Percentiles rank a stretch among this genome's conserved stretches.
Conservation (phyloP, 2,113 vertebrate species). For the Sylvietta virens region DNA sequence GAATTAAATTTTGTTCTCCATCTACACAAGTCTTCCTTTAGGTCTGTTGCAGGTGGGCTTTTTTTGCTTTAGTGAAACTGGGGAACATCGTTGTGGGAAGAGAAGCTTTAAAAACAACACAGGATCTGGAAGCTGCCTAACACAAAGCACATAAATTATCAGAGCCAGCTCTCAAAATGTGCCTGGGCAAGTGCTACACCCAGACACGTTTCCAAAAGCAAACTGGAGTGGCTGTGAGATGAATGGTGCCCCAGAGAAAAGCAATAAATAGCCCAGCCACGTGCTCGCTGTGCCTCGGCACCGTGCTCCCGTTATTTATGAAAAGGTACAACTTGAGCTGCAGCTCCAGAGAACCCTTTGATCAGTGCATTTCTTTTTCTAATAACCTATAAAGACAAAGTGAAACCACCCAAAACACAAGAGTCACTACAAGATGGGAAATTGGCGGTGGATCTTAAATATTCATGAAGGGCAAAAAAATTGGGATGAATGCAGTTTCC, state of each 20-base stretch:
- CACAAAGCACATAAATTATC: slow-evolving; percentile 4
- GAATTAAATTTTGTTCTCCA: not conserved
- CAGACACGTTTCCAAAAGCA: not conserved
- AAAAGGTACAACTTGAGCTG: not conserved
- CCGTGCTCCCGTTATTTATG: slow-evolving; percentile 5
- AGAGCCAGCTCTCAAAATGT: not conserved
- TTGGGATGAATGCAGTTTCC: not conserved
- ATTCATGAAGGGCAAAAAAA: not conserved
- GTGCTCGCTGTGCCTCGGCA: accelerated
- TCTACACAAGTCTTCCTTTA: not conserved
- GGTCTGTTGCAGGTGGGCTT: not conserved
- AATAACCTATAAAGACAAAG: not conserved
- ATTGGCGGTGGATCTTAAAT: not conserved
- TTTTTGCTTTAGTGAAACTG: not conserved
- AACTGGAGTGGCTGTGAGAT: slow-evolving; percentile 12
- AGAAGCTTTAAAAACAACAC: not conserved
- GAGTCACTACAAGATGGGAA: not conserved
- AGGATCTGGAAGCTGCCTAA: not conserved
- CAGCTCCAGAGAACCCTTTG: not conserved
- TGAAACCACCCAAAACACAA: not conserved
- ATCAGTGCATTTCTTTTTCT: not conserved
- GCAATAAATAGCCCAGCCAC: slow-evolving; percentile 13
- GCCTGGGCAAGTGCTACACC: slow-evolving; percentile 6
- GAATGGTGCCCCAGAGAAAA: slow-evolving; percentile 21
- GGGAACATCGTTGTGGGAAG: not conserved